Evolutionary conservation across 2,797 vertebrate genomes (phyloP).

Genomic region (Enteromius radiatus): DNA sequence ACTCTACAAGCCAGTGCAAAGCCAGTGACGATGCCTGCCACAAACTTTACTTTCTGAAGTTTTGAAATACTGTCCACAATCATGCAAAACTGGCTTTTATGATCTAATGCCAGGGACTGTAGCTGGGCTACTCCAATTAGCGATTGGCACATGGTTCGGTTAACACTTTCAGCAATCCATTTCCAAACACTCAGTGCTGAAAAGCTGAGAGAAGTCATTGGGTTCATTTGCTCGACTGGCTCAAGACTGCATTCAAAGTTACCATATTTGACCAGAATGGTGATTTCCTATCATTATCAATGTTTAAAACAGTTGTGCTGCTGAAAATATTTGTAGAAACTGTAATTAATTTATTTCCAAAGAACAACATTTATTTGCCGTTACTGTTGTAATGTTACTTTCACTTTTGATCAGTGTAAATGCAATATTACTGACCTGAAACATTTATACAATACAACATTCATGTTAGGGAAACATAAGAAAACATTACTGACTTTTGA

Average conservation of each 20-base stretch:
- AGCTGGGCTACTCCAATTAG: conserved; percentile 42
- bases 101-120: neutral
- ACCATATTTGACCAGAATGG: neutral
- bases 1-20: conserved; percentile 5
- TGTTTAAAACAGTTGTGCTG: neutral
- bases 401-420: neutral
- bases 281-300: neutral
- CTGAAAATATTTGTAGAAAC: neutral
- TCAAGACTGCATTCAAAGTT: neutral
- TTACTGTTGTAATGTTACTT: no score
- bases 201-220: conserved; percentile 39
- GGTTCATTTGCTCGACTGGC: conserved; percentile 27
- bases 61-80: conserved; percentile 1
- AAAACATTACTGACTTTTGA: neutral
- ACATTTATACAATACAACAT: neutral
- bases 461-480: neutral
- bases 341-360: neutral
- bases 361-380: neutral
- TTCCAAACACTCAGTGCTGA: conserved; percentile 41
- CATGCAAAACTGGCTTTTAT: conserved; percentile 28
- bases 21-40: neutral
- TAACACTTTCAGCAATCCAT: conserved; percentile 47
- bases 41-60: conserved; percentile 23
- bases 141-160: conserved; percentile 23
- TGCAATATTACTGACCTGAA: neutral